Evolutionary conservation across 1,140 invertebrate genomes (phyloP).

Genomic region (Phocides pigmalion): DNA sequence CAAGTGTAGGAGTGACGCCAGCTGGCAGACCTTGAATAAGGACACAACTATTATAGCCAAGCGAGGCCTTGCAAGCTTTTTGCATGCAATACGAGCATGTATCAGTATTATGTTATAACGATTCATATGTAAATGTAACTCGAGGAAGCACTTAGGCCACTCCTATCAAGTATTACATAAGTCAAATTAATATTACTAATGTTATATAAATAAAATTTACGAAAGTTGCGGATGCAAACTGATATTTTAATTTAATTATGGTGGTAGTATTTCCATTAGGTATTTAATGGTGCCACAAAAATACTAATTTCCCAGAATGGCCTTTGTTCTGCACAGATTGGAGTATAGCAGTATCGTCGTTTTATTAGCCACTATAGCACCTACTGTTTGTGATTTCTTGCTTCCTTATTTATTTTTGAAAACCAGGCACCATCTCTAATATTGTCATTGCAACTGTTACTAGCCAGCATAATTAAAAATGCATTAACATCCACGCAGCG

Average conservation of each 20-base stretch:
- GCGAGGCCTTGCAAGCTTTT: conserved; percentile 70
- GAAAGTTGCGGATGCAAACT: not conserved
- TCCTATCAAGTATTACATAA: not conserved
- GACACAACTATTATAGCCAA: conserved; percentile 71
- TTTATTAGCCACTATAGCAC: conserved; percentile 39
- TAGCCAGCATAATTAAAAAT: conserved; percentile 38
- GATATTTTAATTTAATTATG: conserved; percentile 17
- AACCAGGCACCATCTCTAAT: conserved; percentile 45
- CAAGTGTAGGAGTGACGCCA: conserved; percentile 72
- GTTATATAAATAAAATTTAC: conserved; percentile 6
- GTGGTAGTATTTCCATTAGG: not conserved
- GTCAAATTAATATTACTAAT: not conserved
- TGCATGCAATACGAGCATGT: conserved; percentile 60
- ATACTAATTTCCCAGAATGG: conserved; percentile 41
- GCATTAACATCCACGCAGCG: conserved; percentile 34
- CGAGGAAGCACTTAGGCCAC: conserved; percentile 18
- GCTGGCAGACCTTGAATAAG: conserved; percentile 70
- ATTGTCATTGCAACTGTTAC: conserved; percentile 40
- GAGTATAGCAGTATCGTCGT: conserved; percentile 40
- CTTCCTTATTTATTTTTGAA: conserved; percentile 56
- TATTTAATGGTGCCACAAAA: not conserved
- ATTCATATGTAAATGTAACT: conserved; percentile 27
- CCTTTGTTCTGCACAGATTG: conserved; percentile 47
- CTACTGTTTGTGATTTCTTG: conserved; percentile 39
- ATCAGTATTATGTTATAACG: conserved; percentile 33